These are phyloP conservation scores for Drosophila saltans DNA, from an alignment of 1,140 invertebrate genomes.

Conservation along the genomic window DNA sequence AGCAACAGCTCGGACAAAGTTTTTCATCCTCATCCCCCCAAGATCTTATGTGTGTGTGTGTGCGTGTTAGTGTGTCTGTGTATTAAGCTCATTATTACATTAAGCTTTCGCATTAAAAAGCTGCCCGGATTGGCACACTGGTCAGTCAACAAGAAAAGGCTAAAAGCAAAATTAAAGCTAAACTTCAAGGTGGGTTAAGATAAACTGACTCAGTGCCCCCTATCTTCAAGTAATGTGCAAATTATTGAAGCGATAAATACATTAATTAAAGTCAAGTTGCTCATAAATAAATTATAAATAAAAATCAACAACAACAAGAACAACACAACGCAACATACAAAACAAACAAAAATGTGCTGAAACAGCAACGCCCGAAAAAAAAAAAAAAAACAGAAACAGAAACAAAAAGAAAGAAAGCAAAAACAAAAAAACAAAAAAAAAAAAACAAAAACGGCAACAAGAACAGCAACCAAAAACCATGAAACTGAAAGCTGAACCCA, in stretches of 20 bases:
- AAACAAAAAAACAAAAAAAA: too few relatives aligned
- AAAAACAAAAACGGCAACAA: neutral
- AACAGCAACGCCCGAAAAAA: conserved; percentile 6
- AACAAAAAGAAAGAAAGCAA: too few relatives aligned
- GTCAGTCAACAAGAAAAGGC: conserved; percentile 5
- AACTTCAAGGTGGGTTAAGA: conserved; percentile 22
- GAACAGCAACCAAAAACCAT: conserved; percentile 3
- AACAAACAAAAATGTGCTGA: conserved; percentile 2
- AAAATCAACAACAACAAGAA: conserved; percentile 55
- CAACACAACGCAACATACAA: conserved; percentile 35
- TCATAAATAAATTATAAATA: conserved; percentile 76
- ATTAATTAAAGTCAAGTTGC: conserved; percentile 79
- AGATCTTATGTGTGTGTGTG: conserved; percentile 9
- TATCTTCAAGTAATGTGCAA: conserved; percentile 64
- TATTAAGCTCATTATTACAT: conserved; percentile 58
- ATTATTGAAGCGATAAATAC: conserved; percentile 80
- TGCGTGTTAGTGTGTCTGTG: neutral
- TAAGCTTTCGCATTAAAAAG: conserved; percentile 40
- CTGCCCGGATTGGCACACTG: conserved; percentile 23
- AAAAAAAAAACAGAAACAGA: conserved; percentile 5
- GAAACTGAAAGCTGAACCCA: conserved; percentile 13
- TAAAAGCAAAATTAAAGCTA: conserved; percentile 31
- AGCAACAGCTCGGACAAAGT: conserved; percentile 32
- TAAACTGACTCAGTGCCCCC: neutral
- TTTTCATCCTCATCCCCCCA: conserved; percentile 24